Evolutionary conservation across 2,888 invertebrate species (phyloP).

Genomic region (Eutolmus rufibarbis): DNA sequence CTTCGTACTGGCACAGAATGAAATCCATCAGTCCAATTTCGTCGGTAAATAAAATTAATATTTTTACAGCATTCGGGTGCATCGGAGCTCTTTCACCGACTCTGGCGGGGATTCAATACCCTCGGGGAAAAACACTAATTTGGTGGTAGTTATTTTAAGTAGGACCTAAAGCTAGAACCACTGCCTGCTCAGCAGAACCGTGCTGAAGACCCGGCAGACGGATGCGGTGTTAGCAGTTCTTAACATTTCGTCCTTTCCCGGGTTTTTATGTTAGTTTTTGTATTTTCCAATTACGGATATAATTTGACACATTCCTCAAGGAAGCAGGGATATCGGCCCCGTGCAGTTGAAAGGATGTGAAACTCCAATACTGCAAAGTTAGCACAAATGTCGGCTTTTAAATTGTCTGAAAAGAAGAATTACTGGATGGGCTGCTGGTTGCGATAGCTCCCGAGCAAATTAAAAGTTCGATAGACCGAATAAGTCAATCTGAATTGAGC

Average conservation of each 20-base stretch:
- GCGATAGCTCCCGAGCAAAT: slow-evolving; percentile 31
- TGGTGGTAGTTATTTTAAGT: slow-evolving; percentile 22
- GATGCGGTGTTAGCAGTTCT: slow-evolving; percentile 29
- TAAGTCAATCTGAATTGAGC: slow-evolving; percentile 36
- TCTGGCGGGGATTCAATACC: background rate
- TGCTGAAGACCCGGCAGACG: background rate
- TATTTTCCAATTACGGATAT: slow-evolving; percentile 41
- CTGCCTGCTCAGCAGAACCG: slow-evolving; percentile 13
- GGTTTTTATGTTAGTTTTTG: slow-evolving; percentile 10
- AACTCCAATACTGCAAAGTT: slow-evolving; percentile 41
- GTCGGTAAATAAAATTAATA: background rate
- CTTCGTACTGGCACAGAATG: background rate
- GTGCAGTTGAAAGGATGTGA: slow-evolving; percentile 31
- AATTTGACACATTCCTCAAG: slow-evolving; percentile 40
- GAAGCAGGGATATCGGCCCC: background rate
- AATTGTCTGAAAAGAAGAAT: slow-evolving; percentile 38
- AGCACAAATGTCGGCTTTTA: slow-evolving; percentile 41
- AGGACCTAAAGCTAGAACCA: background rate
- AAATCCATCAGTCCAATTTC: background rate
- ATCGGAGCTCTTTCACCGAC: background rate
- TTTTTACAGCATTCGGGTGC: background rate
- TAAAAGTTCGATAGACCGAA: slow-evolving; percentile 40
- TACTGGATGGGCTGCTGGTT: slow-evolving; percentile 33
- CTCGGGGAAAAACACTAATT: background rate
- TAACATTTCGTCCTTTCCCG: slow-evolving; percentile 17